Conservation (phyloP, 2,113 vertebrate genomes). For the Dendrocopos noguchii region DNA sequence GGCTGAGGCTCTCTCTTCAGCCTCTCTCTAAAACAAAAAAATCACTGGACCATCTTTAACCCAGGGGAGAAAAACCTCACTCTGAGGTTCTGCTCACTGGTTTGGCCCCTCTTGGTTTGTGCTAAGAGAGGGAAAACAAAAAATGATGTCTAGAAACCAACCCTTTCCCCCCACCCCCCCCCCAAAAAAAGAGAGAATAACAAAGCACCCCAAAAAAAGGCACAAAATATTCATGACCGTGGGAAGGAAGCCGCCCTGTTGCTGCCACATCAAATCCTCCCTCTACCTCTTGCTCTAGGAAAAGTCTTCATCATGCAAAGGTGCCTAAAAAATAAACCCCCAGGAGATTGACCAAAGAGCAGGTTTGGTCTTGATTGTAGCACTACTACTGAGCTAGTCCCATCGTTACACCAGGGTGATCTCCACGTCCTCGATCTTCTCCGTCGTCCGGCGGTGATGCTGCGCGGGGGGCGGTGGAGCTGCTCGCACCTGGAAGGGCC, state of each 20-base stretch:
- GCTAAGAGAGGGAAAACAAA: slow-evolving; percentile 70
- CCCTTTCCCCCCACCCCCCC: no score
- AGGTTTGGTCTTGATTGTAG: slow-evolving; percentile 75
- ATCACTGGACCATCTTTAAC: slow-evolving; percentile 28
- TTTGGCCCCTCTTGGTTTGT: slow-evolving; percentile 65
- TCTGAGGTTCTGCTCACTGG: neutral
- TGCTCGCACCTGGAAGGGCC: slow-evolving; percentile 87
- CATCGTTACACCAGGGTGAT: slow-evolving; percentile 93
- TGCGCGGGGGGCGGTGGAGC: slow-evolving; percentile 96
- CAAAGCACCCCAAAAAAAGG: slow-evolving; percentile 72
- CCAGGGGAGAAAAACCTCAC: slow-evolving; percentile 28
- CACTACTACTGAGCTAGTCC: neutral
- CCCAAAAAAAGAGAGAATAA: neutral
- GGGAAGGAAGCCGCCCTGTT: slow-evolving; percentile 62
- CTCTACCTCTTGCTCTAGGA: slow-evolving; percentile 38
- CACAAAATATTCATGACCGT: slow-evolving; percentile 74
- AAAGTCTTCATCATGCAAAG: slow-evolving; percentile 82
- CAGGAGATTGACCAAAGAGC: slow-evolving; percentile 56
- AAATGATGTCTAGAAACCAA: slow-evolving; percentile 66
- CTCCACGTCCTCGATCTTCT: slow-evolving; percentile 97
- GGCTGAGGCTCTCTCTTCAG: slow-evolving; percentile 66
- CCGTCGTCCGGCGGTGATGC: slow-evolving; percentile 83
- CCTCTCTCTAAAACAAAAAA: slow-evolving; percentile 57
- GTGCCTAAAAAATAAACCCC: slow-evolving; percentile 69
- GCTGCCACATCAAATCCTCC: slow-evolving; percentile 59